A percentile compares a stretch with the other conserved stretches of the same genome.
Evolutionary conservation across 35 echinoderm and acorn worm genomes (phyloP).

Genomic region (Strongylocentrotus purpuratus): DNA sequence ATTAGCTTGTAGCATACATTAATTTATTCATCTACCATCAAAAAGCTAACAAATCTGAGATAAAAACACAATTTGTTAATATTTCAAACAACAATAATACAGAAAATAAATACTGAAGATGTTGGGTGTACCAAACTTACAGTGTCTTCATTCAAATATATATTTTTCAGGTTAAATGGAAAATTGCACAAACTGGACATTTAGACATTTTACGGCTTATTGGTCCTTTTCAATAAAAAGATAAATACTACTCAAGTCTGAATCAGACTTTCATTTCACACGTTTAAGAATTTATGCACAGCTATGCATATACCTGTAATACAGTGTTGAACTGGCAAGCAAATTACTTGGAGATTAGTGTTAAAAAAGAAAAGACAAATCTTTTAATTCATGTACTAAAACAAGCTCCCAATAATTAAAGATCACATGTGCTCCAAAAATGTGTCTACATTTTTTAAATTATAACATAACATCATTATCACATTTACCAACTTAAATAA

Average conservation of each 20-base stretch:
- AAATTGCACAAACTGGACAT: conserved; percentile 11
- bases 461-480: too few relatives aligned
- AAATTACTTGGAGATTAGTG: neutral
- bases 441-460: too few relatives aligned
- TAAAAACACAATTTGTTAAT: too few relatives aligned
- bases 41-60: too few relatives aligned
- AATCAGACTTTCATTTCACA: neutral
- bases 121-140: neutral
- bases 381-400: neutral
- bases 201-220: neutral
- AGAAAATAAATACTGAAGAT: neutral
- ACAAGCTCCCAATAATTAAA: too few relatives aligned
- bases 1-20: too few relatives aligned
- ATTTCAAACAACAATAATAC: too few relatives aligned
- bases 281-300: neutral
- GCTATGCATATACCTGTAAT: neutral
- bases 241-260: neutral
- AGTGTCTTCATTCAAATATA: neutral
- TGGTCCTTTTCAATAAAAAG: neutral
- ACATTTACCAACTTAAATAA: too few relatives aligned
- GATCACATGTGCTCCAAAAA: too few relatives aligned
- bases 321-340: neutral
- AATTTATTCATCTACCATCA: too few relatives aligned
- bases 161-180: neutral
- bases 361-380: neutral